Conservation (phyloP, 1,140 invertebrate genomes). For the Drosophila ohnishii region DNA sequence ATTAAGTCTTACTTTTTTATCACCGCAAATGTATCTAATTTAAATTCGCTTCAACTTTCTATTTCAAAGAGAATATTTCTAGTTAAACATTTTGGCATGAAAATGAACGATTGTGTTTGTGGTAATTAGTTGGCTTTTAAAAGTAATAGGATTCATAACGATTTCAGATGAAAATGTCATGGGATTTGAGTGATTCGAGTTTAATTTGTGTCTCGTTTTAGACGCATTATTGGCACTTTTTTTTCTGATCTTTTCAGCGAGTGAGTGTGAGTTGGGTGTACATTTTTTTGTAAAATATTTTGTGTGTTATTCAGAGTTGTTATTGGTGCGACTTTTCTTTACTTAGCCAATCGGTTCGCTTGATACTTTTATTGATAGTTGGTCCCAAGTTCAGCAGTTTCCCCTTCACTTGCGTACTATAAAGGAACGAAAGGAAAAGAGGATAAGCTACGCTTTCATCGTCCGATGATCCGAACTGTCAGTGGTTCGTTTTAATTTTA, state of each 20-base stretch:
- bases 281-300: background rate
- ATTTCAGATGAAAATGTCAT: conserved; percentile 5
- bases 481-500: conserved; percentile 56
- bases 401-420: conserved; percentile 74
- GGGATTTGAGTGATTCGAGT: conserved; percentile 6
- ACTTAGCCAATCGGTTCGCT: conserved; percentile 74
- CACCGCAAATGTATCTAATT: background rate
- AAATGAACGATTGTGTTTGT: background rate
- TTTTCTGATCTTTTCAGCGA: conserved; percentile 30
- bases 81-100: background rate
- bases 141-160: background rate
- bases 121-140: conserved; percentile 17
- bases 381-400: conserved; percentile 61
- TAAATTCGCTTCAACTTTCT: background rate
- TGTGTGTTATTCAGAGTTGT: conserved; percentile 1
- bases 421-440: conserved; percentile 57
- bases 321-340: conserved; percentile 49
- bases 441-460: conserved; percentile 51
- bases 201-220: conserved; percentile 5
- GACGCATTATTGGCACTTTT: conserved; percentile 67
- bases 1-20: background rate
- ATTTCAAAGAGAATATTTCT: background rate
- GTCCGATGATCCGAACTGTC: conserved; percentile 51
- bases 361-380: conserved; percentile 38
- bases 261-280: conserved; percentile 26